Base-by-base conservation (phyloP, 2,113 vertebrate genomes). In the Lophius piscatorius region DNA sequence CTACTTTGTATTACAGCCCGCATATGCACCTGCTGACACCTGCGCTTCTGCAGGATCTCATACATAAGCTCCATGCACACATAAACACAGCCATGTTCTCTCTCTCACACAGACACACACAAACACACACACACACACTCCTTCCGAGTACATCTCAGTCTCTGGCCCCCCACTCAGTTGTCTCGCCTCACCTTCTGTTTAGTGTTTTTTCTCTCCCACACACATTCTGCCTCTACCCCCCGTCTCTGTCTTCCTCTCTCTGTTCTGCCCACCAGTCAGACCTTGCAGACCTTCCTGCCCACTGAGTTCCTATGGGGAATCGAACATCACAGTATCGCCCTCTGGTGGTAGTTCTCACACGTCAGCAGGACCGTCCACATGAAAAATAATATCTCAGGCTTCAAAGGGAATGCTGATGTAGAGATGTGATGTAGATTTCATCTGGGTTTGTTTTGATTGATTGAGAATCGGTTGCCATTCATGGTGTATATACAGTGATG, bases 101-200 rank as follows among this genome's bases (percentile, higher is more conserved):
- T 7, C 29, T 31, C 56, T 64, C 57, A 52, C 35, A 51, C 69
- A 41, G 48, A 23, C 57, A 42, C 58, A 59, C 52, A 67, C 60
- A 62, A 38, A 51, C 46, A 62, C 61, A 55, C 57, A 49, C 68
- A 74, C 59, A 69, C 52, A 70, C 16, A 17, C 28, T 48, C 48
- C 38, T 65, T 74, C 51, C 58, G 65, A 82, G 76, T 78, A 82
- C 77, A 77, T 85, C 75, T 84, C 75, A 75, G 78, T 86, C 72
- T 85, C 79, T 77, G 78, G 63, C 75, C 83, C 83, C 80, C 81
- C 73, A 85, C 82, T 88, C 87, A 84, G 80, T 83, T 84, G 87
- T 88, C 82, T 85, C 80, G 77, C 79, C 82, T 84, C 82, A 87
- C 82, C 81, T 84, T 88, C 84, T 88, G 87, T 84, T 84, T 84